Base-by-base conservation (phyloP, 1,140 invertebrate genomes). In the Drosophila tropicalis region DNA sequence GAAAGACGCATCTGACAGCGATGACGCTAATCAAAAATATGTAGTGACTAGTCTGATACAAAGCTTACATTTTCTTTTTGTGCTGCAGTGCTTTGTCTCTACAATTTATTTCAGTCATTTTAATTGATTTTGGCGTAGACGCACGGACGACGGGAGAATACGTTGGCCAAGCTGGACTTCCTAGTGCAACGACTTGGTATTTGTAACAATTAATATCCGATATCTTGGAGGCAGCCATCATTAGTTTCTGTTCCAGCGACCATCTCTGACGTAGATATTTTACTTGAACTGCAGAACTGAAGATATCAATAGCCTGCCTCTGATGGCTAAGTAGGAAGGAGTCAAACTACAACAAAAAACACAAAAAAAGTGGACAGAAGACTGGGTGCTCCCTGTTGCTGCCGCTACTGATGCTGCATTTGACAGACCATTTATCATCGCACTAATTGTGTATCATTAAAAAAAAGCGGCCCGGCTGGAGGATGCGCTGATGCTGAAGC, bases 381-480 rank as follows among this genome's bases (percentile, higher is more conserved):
- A 65, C 64, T 64, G 63, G 67, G 66, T 63, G 58, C 55, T 41
- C 67, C 67, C 32, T 51, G 60, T 67, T 22, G 61, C 41, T 22
- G 19, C 44, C 62, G 41, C 67, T 70, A 73, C 76, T 81, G 81
- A 85, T 86, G 79, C 89, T 91, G 89, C 84, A 86, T 80, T 89
- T 91, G 89, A 91, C 89, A 91, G 81, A 90, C 79, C 89, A 91
- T 91, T 91, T 91, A 91, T 91, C 89, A 91, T 91, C 84, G 79
- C 76, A 90, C 89, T 91, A 91, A 91, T 91, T 91, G 89, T 91
- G 89, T 90, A 90, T 91, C 86, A 90, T 90, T 90, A 90, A 90
- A 89, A 79, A 60, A 70, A 69, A 63, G 68, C 63, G 64, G 60
- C 68, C 67, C 65, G 68, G 51, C 65, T 73, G 73, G 41, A 65